These are phyloP conservation scores for Elysia crispata DNA, from an alignment of 2,888 invertebrate genomes.

Conservation along the genomic window DNA sequence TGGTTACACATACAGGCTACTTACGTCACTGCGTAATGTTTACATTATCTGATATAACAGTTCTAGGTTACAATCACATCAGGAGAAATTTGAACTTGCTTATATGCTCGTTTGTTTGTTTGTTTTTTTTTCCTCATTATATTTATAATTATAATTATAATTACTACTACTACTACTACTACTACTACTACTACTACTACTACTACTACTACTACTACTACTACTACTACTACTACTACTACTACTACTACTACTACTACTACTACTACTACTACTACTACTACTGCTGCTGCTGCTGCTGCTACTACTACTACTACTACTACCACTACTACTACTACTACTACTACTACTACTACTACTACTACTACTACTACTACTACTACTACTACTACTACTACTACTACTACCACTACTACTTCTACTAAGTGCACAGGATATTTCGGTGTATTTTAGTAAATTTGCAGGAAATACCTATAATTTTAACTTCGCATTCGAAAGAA, in stretches of 20 bases:
- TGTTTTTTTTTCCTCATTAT: no score
- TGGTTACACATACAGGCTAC: no score
- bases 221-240: conserved; percentile 45
- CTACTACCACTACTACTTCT: no score
- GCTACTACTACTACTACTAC: conserved; percentile 43
- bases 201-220: conserved; percentile 43
- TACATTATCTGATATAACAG: no score
- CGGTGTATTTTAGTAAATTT: conserved; percentile 21
- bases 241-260: conserved; percentile 46
- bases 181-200: conserved; percentile 45
- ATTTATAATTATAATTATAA: no score
- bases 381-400: conserved; percentile 47
- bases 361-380: conserved; percentile 46
- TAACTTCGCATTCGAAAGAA: no score
- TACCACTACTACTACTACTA: conserved; percentile 37
- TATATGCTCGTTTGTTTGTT: no score
- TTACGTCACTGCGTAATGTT: no score
- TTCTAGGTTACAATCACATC: no score
- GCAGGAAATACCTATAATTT: no score
- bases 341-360: conserved; percentile 42
- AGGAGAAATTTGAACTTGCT: no score
- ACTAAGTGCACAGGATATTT: conserved; percentile 38
- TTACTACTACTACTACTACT: conserved; percentile 45
- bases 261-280: conserved; percentile 47
- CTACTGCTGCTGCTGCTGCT: conserved; percentile 45